A percentile compares a stretch with the other conserved stretches of the same genome.
phyloP scores from a whole-genome alignment of 2,113 vertebrate genomes.

The Sturnira hondurensis region DNA sequence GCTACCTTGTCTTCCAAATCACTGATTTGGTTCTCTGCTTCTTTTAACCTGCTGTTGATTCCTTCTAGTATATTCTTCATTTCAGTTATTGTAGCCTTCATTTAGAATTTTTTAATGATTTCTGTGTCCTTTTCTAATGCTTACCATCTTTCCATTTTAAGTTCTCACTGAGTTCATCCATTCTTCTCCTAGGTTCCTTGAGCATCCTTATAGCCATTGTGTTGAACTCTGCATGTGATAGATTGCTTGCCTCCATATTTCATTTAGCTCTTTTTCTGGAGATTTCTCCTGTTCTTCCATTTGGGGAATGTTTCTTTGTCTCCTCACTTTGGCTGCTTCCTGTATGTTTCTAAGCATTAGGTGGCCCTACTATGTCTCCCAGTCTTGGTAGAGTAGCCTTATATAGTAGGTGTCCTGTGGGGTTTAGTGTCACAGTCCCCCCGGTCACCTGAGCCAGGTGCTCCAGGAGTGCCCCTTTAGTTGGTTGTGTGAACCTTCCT shows the following conservation, averaged over 20 bases:
- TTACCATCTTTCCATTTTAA: not conserved
- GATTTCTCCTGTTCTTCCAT: no score
- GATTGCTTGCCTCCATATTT: no score
- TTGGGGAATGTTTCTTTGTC: no score
- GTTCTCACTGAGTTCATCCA: not conserved
- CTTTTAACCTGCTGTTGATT: not conserved
- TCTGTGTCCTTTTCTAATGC: not conserved
- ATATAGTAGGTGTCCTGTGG: no score
- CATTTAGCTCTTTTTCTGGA: no score
- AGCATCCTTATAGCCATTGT: not conserved
- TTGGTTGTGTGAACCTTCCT: not conserved
- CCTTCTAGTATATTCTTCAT: not conserved
- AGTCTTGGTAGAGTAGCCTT: no score
- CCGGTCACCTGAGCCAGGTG: not conserved
- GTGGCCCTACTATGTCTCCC: no score
- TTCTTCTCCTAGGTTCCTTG: not conserved
- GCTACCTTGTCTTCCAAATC: not conserved
- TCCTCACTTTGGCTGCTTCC: no score
- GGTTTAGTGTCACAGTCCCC: no score
- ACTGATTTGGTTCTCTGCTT: not conserved
- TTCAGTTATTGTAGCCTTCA: not conserved
- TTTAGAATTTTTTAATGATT: not conserved
- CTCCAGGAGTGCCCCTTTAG: not conserved
- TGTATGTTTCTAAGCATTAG: no score
- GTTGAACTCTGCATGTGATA: not conserved